Conservation (phyloP, 2,113 vertebrate genomes). For the Calidris pygmaea region DNA sequence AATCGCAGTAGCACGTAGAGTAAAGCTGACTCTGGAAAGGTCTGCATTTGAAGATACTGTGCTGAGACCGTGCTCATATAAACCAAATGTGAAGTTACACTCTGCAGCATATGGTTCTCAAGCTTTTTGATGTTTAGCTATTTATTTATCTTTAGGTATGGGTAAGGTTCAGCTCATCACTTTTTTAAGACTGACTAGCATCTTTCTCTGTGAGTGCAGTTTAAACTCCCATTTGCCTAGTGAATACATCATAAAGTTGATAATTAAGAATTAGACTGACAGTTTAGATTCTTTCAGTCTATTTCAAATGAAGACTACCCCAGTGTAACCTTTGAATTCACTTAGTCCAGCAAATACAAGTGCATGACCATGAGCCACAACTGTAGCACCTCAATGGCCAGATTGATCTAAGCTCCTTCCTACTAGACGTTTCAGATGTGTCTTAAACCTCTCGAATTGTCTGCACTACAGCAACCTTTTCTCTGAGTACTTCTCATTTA, state of each 20-base stretch:
- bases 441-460: neutral
- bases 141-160: neutral
- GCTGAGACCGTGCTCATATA: neutral
- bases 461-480: neutral
- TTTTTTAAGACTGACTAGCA: neutral
- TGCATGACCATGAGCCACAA: neutral
- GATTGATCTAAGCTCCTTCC: neutral
- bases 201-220: neutral
- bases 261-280: neutral
- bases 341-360: neutral
- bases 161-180: neutral
- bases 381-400: neutral
- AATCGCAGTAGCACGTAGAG: neutral
- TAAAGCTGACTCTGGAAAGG: neutral
- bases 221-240: neutral
- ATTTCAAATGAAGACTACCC: neutral
- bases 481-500: neutral
- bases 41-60: neutral
- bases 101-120: neutral
- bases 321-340: neutral
- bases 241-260: neutral
- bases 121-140: neutral
- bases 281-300: neutral
- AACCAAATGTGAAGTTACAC: neutral
- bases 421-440: neutral